A percentile compares a stretch with the other conserved stretches of the same genome.
These are phyloP conservation scores for Simalia tracyae DNA, from an alignment of 2,797 vertebrate genomes.

Conservation along the genomic window DNA sequence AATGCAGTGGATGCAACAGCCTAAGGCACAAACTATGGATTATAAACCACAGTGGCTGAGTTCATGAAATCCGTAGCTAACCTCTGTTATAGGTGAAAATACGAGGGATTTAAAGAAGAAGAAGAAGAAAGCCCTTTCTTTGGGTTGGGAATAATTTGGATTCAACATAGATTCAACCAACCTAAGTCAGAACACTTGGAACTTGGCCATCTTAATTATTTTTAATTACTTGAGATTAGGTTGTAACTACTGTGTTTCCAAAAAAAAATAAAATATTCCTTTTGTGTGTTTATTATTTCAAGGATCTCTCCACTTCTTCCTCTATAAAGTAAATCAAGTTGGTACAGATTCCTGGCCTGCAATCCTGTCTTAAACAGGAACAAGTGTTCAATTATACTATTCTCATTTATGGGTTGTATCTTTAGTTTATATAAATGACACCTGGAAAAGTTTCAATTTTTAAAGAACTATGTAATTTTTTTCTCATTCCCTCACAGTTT, in stretches of 20 bases:
- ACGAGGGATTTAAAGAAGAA: not conserved
- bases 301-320: not conserved
- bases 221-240: not conserved
- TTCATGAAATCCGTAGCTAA: not conserved
- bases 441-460: not conserved
- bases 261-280: not conserved
- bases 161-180: not conserved
- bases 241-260: not conserved
- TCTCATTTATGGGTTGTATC: not conserved
- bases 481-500: constrained; percentile 55
- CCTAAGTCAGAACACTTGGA: not conserved
- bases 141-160: not conserved
- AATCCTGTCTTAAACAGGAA: not conserved
- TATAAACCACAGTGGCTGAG: not conserved
- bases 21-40: not conserved
- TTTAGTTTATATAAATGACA: constrained; percentile 19
- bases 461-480: not conserved
- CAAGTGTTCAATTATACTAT: not conserved
- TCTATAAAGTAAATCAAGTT: not conserved
- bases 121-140: not conserved
- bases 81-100: not conserved
- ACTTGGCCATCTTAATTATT: not conserved
- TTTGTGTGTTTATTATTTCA: not conserved
- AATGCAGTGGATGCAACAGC: not conserved
- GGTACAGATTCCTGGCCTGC: not conserved